These are phyloP conservation scores for Garra rufa DNA, from an alignment of 2,113 vertebrate genomes.

Conservation along the genomic window DNA sequence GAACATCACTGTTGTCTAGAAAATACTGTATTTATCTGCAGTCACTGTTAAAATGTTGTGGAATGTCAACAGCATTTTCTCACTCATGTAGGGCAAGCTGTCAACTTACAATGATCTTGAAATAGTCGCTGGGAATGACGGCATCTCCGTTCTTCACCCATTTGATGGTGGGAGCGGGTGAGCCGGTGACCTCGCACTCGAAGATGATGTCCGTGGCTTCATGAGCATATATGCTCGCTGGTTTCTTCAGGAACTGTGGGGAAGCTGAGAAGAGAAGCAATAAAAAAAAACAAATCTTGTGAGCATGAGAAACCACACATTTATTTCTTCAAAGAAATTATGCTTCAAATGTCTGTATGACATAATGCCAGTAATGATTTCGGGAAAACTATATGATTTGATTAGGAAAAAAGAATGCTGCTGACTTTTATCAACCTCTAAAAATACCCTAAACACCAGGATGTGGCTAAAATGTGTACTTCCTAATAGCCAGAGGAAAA, in stretches of 20 bases:
- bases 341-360: not conserved
- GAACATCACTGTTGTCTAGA: not conserved
- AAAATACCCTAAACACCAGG: not conserved
- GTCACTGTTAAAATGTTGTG: not conserved
- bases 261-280: conserved; percentile 75
- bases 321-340: not conserved
- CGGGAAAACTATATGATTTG: not conserved
- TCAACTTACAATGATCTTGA: conserved; percentile 92
- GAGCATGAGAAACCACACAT: not conserved
- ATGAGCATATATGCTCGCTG: conserved; percentile 87
- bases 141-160: conserved; percentile 98
- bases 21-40: not conserved
- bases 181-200: conserved; percentile 91
- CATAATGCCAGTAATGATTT: not conserved
- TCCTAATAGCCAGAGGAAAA: conserved; percentile 15
- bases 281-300: not conserved
- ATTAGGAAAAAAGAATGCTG: not conserved
- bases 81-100: not conserved
- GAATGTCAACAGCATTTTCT: not conserved
- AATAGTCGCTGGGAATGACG: conserved; percentile 98
- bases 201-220: conserved; percentile 97
- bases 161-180: conserved; percentile 89
- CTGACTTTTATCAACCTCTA: not conserved
- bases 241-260: conserved; percentile 86
- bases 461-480: not conserved